Evolutionary conservation across 2,113 vertebrate species (phyloP), one percentile per base, ranked within the genome.

Genomic region (Alethe diademata): DNA sequence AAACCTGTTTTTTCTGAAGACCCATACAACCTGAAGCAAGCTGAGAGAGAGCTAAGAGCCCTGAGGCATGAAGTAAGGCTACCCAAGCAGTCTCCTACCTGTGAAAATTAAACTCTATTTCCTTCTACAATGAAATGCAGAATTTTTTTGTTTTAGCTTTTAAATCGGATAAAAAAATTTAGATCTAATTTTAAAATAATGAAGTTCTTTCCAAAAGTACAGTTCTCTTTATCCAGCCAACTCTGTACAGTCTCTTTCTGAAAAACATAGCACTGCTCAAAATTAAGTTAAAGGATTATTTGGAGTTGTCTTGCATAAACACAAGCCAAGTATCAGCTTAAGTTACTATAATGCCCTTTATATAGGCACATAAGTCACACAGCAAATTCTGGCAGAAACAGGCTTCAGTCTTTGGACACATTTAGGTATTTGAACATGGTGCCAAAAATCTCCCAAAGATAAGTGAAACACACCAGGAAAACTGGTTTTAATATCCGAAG

Each of bases 251-350:
- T 57, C 20, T 65, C 51, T 65, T 84, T 82, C 48, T 82, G n/a
- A 87, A 89, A 84, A 89, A 82, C 7, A 4, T 0, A 84, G 53
- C 47, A 64, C 45, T 72, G 70, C 56, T 90, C 71, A 96, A 90
- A 92, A 92, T 69, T 57, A 95, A 88, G 11, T 85, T 92, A 88
- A 92, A 80, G 89, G 81, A 96, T 94, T 96, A 94, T 81, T 82
- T 91, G 89, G 70, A 88, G 24, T 62, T 94, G 74, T 83, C 91
- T 90, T 92, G 60, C 58, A 88, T 73, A 97, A 90, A 88, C 62
- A 92, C 64, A 54, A 93, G 85, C 78, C 88, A 95, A 97, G 79
- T 78, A 94, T 80, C 82, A 79, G 64, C 92, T 83, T 88, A 92
- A 95, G 64, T 93, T 88, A 92, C 67, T 76, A 31, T 51, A 90